Evolutionary conservation across 2,888 invertebrate genomes (phyloP).

Genomic region (Pristionchus mayeri): DNA sequence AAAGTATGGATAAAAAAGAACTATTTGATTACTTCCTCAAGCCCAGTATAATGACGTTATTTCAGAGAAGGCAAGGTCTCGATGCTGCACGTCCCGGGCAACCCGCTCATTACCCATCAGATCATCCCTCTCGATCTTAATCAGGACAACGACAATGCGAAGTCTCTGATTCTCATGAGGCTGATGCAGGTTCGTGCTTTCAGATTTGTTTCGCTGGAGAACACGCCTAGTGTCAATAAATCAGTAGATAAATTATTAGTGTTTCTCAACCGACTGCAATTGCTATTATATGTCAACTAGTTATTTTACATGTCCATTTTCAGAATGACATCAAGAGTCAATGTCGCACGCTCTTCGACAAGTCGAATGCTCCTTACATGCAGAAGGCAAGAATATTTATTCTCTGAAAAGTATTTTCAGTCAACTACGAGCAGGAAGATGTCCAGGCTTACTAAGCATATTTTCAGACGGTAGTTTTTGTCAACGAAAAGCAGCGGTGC

Average conservation of each 20-base stretch:
- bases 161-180: background rate
- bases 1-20: too few relatives aligned
- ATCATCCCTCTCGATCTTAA: conserved; percentile 7
- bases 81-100: background rate
- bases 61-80: background rate
- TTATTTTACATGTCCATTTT: too few relatives aligned
- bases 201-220: too few relatives aligned
- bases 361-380: background rate
- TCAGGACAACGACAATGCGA: background rate
- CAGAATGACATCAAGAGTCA: conserved; percentile 19
- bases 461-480: conserved; percentile 31
- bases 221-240: too few relatives aligned
- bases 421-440: too few relatives aligned
- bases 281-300: too few relatives aligned
- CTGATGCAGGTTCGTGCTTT: background rate
- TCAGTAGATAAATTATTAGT: too few relatives aligned
- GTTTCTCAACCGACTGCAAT: too few relatives aligned
- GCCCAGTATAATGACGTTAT: background rate
- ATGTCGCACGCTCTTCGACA: background rate
- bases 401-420: background rate
- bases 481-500: background rate
- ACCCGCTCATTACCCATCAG: conserved; percentile 12
- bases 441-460: too few relatives aligned
- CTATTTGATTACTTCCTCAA: too few relatives aligned
- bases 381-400: background rate